Base-by-base conservation (phyloP, 2,888 invertebrate species). In the Anarsia innoxiella region DNA sequence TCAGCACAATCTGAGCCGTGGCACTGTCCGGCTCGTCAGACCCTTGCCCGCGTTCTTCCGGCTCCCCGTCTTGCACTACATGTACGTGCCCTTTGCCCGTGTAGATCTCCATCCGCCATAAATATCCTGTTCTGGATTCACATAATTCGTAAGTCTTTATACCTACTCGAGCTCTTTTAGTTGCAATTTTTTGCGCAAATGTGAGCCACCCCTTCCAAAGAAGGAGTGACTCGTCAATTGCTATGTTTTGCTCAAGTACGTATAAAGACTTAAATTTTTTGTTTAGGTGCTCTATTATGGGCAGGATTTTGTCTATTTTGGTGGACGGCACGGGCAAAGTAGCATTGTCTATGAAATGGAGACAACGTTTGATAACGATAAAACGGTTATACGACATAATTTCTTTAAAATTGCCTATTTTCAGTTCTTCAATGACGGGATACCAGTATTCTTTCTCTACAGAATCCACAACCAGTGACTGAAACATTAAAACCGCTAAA, bases 361-460 rank as follows among this genome's bases (percentile, higher is more conserved):
- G 27, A 31, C 9, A 16, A 31, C 31, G 31, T 31, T 31, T 31
- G 25, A 25, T 25, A n/a, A 25, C n/a, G 25, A 25, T n/a, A n/a
- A 41, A 44, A 6, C 44, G 31, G 31, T 40, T 41, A 27, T 36
- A 41, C n/a, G 38, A 6, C 40, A 40, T 38, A 9, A 37, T 30
- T 1, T 32, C 13, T 1, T 10, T 25, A 14, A 37, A 34, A 27
- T 27, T 15, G 4, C 37, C 41, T n/a, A 41, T 35, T 8, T n/a
- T 9, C 2, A 41, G 27, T 27, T 27, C 27, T 10, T 12, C 19
- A 10, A 15, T 39, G 39, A n/a, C n/a, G n/a, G n/a, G 37, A 42
- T 42, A 39, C 42, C 42, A 40, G 12, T 40, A 44, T 38, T 42
- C 42, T 4, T 31, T 33, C 37, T 42, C 42, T 31, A 42, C 40